A percentile compares a stretch with the other conserved stretches of the same genome.
Evolutionary conservation across 1,140 invertebrate genomes (phyloP).

Genomic region (Heterodera carotae): DNA sequence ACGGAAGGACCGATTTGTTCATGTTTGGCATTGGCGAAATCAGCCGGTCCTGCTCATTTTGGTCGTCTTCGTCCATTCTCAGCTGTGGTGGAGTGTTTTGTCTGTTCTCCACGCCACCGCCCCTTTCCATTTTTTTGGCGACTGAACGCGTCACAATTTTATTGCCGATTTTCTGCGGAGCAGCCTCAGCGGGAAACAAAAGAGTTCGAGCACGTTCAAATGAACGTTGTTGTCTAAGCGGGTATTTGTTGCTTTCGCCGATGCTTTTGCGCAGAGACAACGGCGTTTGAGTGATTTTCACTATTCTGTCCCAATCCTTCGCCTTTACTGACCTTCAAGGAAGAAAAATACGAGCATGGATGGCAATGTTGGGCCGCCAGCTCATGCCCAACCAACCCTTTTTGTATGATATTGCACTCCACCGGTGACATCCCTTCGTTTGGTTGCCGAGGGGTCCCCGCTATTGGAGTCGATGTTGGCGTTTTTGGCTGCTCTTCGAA

Average conservation of each 20-base stretch:
- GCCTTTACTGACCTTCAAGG: slow-evolving; percentile 27
- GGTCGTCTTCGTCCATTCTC: not conserved
- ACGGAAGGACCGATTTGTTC: not conserved
- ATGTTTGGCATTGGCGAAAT: slow-evolving; percentile 17
- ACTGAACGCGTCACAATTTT: not conserved
- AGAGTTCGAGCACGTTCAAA: slow-evolving; percentile 5
- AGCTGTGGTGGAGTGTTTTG: not conserved
- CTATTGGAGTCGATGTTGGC: not conserved
- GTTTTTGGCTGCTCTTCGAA: not conserved
- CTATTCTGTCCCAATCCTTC: slow-evolving; percentile 36
- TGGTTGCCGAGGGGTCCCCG: not conserved
- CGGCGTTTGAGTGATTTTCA: slow-evolving; percentile 35
- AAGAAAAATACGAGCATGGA: slow-evolving; percentile 17
- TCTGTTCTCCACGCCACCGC: not conserved
- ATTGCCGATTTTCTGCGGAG: not conserved
- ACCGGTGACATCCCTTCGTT: slow-evolving; percentile 6
- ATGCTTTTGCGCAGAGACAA: slow-evolving; percentile 30
- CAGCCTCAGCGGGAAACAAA: not conserved
- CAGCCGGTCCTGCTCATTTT: not conserved
- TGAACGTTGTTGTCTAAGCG: slow-evolving; percentile 2
- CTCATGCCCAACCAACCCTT: not conserved
- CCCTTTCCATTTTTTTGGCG: not conserved
- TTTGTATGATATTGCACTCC: slow-evolving; percentile 9
- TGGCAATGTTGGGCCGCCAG: too few species aligned
- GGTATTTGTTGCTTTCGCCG: slow-evolving; percentile 6